Evolutionary conservation across 2,113 vertebrate species (phyloP).

Genomic region (Malurus cyaneus): DNA sequence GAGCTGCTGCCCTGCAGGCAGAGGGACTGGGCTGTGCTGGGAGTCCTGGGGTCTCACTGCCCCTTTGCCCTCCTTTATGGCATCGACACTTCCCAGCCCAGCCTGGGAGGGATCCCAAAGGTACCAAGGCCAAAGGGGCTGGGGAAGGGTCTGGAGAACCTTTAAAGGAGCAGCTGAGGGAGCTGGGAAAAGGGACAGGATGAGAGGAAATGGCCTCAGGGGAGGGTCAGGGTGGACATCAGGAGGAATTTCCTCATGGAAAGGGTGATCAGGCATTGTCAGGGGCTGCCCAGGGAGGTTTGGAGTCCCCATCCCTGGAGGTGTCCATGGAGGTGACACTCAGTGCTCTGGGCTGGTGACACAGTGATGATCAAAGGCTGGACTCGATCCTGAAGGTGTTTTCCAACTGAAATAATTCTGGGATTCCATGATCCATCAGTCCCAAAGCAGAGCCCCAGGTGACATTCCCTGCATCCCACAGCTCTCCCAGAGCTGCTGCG

Average conservation of each 20-base stretch:
- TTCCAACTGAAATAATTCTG: not conserved
- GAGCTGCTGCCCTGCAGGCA: not conserved
- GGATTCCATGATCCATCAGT: not conserved
- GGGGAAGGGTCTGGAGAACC: not conserved
- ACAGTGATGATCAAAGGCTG: fast-evolving
- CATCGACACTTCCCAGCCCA: not conserved
- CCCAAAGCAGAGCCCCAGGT: no score
- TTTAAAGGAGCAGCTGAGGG: not conserved
- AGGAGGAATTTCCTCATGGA: not conserved
- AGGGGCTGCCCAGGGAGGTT: not conserved
- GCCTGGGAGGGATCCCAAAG: not conserved
- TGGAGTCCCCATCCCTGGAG: not conserved
- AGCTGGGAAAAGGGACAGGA: not conserved
- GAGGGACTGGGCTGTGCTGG: fast-evolving
- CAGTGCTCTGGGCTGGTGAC: not conserved
- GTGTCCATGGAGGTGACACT: fast-evolving
- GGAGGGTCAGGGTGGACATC: fast-evolving
- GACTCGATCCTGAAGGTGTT: not conserved
- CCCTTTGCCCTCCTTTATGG: not conserved
- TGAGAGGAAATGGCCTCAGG: fast-evolving
- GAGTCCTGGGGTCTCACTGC: fast-evolving
- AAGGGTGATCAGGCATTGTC: fast-evolving
- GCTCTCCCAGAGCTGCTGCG: not conserved
- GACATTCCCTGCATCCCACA: not conserved
- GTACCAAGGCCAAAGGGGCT: fast-evolving